Evolutionary conservation across 2,888 invertebrate species (phyloP).

Genomic region (Fissipunctia ypsillon): DNA sequence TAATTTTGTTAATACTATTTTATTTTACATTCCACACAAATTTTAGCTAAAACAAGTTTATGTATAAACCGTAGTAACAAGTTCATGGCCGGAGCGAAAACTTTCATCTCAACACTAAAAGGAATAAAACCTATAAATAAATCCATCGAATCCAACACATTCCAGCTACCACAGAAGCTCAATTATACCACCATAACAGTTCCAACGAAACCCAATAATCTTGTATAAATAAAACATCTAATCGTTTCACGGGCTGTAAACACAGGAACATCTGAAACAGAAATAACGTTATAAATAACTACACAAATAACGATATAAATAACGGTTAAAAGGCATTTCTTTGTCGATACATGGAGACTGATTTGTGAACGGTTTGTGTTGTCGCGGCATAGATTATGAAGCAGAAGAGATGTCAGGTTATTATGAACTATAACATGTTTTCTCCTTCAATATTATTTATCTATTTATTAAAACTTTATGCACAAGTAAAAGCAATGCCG

Average conservation of each 20-base stretch:
- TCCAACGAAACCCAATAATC: constrained; percentile 59
- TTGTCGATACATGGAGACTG: constrained; percentile 86
- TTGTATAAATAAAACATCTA: constrained; percentile 57
- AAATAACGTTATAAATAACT: constrained; percentile 75
- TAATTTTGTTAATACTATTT: too few relatives aligned
- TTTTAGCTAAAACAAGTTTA: background rate
- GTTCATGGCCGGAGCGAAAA: constrained; percentile 43
- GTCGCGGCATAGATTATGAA: constrained; percentile 50
- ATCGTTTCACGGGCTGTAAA: constrained; percentile 62
- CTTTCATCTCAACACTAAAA: constrained; percentile 44
- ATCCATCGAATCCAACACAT: constrained; percentile 51
- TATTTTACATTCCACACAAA: constrained; percentile 2
- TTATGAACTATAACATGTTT: too few relatives aligned
- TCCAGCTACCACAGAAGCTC: constrained; percentile 48
- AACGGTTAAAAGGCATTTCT: constrained; percentile 81
- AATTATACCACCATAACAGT: constrained; percentile 59
- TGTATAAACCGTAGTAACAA: constrained; percentile 17
- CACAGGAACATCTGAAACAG: constrained; percentile 63
- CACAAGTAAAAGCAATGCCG: too few relatives aligned
- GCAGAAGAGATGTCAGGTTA: constrained; percentile 33
- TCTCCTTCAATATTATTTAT: too few relatives aligned
- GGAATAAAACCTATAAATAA: constrained; percentile 48
- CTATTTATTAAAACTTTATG: too few relatives aligned
- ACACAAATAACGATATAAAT: constrained; percentile 47
- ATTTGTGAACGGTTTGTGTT: constrained; percentile 83